Conservation (phyloP, 2,797 vertebrate species). For the Gobio occitaniae region DNA sequence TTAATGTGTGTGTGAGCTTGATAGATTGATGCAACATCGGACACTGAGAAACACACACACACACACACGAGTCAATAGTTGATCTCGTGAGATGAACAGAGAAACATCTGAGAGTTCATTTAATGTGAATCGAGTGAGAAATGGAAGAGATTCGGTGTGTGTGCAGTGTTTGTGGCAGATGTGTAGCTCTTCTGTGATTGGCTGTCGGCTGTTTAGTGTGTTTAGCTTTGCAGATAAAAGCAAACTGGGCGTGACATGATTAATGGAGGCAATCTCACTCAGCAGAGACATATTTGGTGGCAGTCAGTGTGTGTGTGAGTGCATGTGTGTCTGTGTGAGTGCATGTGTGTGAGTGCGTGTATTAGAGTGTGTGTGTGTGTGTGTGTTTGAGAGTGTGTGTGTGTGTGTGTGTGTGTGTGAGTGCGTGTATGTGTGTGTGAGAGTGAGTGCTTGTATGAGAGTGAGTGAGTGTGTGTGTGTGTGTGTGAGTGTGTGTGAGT, state of each 20-base stretch:
- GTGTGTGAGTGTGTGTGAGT: no score
- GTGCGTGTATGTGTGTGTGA: no score
- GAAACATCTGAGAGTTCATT: constrained; percentile 1
- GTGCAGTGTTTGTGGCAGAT: constrained; percentile 59
- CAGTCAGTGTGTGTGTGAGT: constrained; percentile 47
- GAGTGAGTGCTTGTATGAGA: constrained; percentile 13
- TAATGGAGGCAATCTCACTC: constrained; percentile 76
- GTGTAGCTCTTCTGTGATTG: constrained; percentile 68
- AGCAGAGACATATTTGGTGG: constrained; percentile 68
- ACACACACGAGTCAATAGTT: no score
- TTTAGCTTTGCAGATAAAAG: constrained; percentile 76
- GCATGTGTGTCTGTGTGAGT: neutral
- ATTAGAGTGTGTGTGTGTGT: no score
- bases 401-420: no score
- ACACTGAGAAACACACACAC: no score
- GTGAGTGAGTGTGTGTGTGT: no score
- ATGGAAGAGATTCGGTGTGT: neutral
- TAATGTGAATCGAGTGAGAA: constrained; percentile 18
- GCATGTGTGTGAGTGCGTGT: neutral
- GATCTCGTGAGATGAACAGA: neutral
- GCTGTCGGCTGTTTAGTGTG: constrained; percentile 67
- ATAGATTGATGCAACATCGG: constrained; percentile 22
- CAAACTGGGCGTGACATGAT: constrained; percentile 75
- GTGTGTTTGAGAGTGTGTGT: no score
- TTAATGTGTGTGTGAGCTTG: constrained; percentile 18